These are phyloP conservation scores for Anagyrus pseudococci DNA, from an alignment of 2,888 invertebrate species.

Conservation along the genomic window DNA sequence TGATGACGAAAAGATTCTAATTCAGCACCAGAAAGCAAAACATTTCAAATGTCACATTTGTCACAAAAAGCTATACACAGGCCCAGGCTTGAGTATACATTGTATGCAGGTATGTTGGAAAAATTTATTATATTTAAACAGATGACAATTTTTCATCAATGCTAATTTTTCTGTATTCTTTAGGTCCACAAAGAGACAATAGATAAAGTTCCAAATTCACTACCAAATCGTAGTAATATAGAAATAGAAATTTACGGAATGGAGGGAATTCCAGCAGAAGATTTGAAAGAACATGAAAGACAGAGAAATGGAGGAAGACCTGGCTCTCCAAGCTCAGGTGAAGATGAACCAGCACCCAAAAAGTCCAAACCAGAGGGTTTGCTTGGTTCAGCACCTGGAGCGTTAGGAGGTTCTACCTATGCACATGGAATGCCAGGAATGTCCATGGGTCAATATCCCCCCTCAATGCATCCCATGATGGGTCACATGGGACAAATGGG, in stretches of 20 bases:
- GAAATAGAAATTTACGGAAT: slow-evolving; percentile 99
- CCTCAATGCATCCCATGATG: slow-evolving; percentile 68
- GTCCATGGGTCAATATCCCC: slow-evolving; percentile 68
- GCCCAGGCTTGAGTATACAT: slow-evolving; percentile 97
- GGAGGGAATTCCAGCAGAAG: slow-evolving; percentile 98
- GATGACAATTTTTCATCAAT: slow-evolving; percentile 4
- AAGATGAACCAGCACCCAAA: slow-evolving; percentile 83
- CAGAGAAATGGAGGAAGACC: slow-evolving; percentile 76
- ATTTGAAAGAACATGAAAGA: slow-evolving; percentile 92
- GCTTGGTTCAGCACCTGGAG: slow-evolving; percentile 70
- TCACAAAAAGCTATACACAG: slow-evolving; percentile 98
- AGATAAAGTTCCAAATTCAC: slow-evolving; percentile 98
- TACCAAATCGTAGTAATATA: slow-evolving; percentile 96
- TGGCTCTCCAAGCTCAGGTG: slow-evolving; percentile 82
- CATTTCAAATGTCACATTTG: slow-evolving; percentile 99
- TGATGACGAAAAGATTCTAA: slow-evolving; percentile 99
- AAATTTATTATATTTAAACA: neutral
- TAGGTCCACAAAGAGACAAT: slow-evolving; percentile 99
- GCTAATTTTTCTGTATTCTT: slow-evolving; percentile 31
- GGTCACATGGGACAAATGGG: slow-evolving; percentile 75
- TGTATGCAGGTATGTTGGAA: slow-evolving; percentile 97
- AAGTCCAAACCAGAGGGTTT: slow-evolving; percentile 76
- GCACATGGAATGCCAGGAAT: slow-evolving; percentile 64
- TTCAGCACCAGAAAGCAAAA: slow-evolving; percentile 99
- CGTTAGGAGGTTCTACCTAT: slow-evolving; percentile 69